Conservation (phyloP, 2,888 invertebrate species). For the Metopia argyrocephala region DNA sequence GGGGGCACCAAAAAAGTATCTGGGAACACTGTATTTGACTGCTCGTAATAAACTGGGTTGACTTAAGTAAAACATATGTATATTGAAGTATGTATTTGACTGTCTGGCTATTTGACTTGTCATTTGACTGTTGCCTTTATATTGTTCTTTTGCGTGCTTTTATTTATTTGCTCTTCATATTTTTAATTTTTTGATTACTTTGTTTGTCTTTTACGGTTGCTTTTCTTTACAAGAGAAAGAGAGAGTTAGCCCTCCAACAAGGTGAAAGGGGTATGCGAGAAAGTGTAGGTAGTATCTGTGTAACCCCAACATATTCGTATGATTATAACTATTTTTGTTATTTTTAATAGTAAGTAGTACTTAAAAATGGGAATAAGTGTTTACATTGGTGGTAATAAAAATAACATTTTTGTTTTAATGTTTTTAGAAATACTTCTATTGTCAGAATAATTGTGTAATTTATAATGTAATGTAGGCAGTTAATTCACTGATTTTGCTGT, state of each 20-base stretch:
- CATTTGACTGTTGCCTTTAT: constrained; percentile 5
- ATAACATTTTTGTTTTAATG: not conserved
- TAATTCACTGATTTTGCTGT: too few relatives aligned
- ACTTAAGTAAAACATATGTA: constrained; percentile 14
- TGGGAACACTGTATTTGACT: too few relatives aligned
- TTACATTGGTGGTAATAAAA: too few relatives aligned
- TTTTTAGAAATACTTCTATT: too few relatives aligned
- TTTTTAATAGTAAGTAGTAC: not conserved
- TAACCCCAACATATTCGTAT: constrained; percentile 12
- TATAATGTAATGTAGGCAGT: too few relatives aligned
- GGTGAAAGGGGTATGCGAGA: not conserved
- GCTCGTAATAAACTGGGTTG: constrained; percentile 26
- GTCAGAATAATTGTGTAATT: too few relatives aligned
- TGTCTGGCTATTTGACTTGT: not conserved
- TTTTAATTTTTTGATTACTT: not conserved
- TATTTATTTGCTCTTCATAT: not conserved
- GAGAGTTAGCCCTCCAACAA: not conserved
- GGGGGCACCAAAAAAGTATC: too few relatives aligned
- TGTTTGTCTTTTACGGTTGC: not conserved
- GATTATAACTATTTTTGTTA: not conserved
- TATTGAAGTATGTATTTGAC: not conserved
- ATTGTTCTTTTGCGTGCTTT: constrained; percentile 6
- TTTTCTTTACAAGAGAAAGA: not conserved
- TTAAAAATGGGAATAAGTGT: too few relatives aligned
- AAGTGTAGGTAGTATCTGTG: not conserved